Percentiles rank a stretch among this genome's conserved stretches.
Evolutionary conservation across 2,888 invertebrate genomes (phyloP).

Genomic region (Drosophila austrosaltans): DNA sequence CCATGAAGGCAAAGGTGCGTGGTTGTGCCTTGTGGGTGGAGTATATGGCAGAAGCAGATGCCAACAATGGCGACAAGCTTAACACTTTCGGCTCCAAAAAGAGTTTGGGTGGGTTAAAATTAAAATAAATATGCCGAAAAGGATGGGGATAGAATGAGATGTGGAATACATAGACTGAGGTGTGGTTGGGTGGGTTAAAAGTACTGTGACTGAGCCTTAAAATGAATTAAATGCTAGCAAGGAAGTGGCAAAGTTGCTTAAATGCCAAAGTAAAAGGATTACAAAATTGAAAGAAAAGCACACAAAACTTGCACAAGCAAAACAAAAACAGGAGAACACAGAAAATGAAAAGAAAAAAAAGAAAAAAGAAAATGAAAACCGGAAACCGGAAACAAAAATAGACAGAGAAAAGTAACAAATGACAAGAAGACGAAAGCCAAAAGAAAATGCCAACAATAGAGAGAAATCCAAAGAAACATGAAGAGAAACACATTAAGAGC

Average conservation of each 20-base stretch:
- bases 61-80: slow-evolving; percentile 47
- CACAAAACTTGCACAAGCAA: not conserved
- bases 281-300: slow-evolving; percentile 12
- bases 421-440: slow-evolving; percentile 4
- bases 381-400: slow-evolving; percentile 9
- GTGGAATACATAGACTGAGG: not conserved
- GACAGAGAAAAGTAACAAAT: slow-evolving; percentile 6
- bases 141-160: slow-evolving; percentile 2
- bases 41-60: slow-evolving; percentile 33
- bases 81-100: slow-evolving; percentile 55
- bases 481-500: not conserved
- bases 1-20: slow-evolving; percentile 32
- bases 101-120: slow-evolving; percentile 16
- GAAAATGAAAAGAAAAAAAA: too few relatives aligned
- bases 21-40: slow-evolving; percentile 6
- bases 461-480: slow-evolving; percentile 3
- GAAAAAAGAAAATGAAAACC: not conserved
- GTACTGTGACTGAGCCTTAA: slow-evolving; percentile 10
- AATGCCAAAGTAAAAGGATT: slow-evolving; percentile 8
- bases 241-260: slow-evolving; percentile 6
- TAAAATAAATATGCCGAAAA: slow-evolving; percentile 27
- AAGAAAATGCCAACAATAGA: slow-evolving; percentile 38
- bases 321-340: not conserved
- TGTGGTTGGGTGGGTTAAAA: not conserved
- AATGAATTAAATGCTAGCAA: slow-evolving; percentile 8